Conservation (phyloP, 2,113 vertebrate genomes). For the Telmatochromis bifrenatus region DNA sequence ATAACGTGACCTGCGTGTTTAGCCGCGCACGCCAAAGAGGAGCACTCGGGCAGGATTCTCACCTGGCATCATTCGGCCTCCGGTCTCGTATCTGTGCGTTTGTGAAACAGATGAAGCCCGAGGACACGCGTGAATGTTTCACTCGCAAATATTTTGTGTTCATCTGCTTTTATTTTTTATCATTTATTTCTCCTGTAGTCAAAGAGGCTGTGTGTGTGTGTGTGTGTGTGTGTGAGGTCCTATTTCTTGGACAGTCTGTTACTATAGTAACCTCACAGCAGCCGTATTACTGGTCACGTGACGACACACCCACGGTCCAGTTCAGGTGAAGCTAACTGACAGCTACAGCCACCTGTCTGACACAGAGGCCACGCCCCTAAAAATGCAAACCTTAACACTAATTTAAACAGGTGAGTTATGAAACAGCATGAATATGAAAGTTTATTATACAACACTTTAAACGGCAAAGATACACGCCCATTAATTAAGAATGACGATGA, state of each 20-base stretch:
- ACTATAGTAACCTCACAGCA: background rate
- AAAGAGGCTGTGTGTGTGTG: rapidly evolving
- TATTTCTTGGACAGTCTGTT: background rate
- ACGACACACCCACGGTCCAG: background rate
- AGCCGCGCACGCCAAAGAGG: background rate
- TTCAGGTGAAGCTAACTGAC: background rate
- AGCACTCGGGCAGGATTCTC: background rate
- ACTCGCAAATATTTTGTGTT: background rate
- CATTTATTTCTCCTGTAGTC: background rate
- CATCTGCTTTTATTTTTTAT: background rate
- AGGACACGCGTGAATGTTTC: background rate
- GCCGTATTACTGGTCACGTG: background rate
- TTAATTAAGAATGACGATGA: rapidly evolving
- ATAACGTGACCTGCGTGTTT: background rate
- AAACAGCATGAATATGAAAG: background rate
- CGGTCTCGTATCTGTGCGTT: background rate
- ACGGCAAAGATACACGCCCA: background rate
- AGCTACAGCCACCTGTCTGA: background rate
- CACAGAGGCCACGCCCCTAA: background rate
- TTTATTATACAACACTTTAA: background rate
- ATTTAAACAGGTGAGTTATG: background rate
- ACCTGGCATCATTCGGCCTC: background rate
- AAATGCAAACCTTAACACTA: background rate
- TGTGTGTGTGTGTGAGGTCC: rapidly evolving
- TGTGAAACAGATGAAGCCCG: background rate